These are phyloP conservation scores for Calephelis nemesis DNA, from an alignment of 1,140 invertebrate genomes.

Conservation along the genomic window DNA sequence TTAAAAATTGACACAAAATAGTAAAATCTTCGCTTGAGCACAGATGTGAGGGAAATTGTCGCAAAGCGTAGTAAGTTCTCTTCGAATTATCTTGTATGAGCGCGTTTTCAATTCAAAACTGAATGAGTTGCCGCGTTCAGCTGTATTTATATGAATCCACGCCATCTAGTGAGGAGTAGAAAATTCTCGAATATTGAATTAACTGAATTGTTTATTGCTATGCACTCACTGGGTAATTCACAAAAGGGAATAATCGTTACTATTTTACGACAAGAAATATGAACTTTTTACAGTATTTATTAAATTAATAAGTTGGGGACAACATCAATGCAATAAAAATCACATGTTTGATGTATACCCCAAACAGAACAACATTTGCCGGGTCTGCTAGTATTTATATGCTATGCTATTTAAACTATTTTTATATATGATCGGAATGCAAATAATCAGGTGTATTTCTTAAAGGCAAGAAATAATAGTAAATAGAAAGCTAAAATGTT, in stretches of 20 bases:
- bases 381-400: too few species aligned
- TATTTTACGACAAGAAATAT: too few species aligned
- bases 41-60: conserved; percentile 29
- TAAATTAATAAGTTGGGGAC: too few species aligned
- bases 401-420: too few species aligned
- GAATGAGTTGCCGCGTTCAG: conserved; percentile 2
- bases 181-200: conserved; percentile 37
- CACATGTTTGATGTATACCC: too few species aligned
- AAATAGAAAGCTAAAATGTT: too few species aligned
- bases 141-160: conserved; percentile 46
- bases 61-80: background rate
- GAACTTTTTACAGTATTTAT: too few species aligned
- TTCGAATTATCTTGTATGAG: background rate
- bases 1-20: background rate
- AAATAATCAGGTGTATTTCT: too few species aligned
- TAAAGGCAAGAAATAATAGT: too few species aligned
- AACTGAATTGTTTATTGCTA: conserved; percentile 10
- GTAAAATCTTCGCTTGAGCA: conserved; percentile 20
- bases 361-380: too few species aligned
- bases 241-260: background rate
- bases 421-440: too few species aligned
- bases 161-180: conserved; percentile 59
- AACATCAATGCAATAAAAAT: too few species aligned
- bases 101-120: conserved; percentile 6
- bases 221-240: background rate